A percentile compares a stretch with the other conserved stretches of the same genome.
Evolutionary conservation across 2,888 invertebrate genomes (phyloP).

Genomic region (Monochamus alternatus): DNA sequence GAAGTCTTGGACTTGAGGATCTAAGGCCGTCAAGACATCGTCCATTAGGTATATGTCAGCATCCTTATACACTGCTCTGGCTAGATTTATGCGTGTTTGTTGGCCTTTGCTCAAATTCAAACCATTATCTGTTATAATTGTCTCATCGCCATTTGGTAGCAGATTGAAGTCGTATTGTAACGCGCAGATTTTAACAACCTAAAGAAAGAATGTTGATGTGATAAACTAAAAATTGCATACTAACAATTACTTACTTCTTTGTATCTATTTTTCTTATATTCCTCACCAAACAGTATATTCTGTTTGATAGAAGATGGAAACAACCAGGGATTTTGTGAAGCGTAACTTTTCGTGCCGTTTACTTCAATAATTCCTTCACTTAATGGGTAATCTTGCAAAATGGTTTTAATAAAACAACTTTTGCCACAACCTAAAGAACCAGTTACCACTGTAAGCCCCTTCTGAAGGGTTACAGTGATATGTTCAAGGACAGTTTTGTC

Average conservation of each 20-base stretch:
- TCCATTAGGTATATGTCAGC: conserved; percentile 85
- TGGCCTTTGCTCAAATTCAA: conserved; percentile 86
- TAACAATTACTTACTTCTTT: conserved; percentile 61
- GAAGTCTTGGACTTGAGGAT: conserved; percentile 55
- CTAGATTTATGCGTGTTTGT: conserved; percentile 84
- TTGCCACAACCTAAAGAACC: conserved; percentile 80
- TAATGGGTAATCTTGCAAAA: conserved; percentile 65
- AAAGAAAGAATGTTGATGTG: no score
- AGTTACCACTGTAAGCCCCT: conserved; percentile 73
- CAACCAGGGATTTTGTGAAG: conserved; percentile 77
- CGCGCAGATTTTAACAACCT: conserved; percentile 77
- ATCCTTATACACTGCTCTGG: conserved; percentile 81
- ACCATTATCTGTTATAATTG: conserved; percentile 85
- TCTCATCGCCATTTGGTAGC: conserved; percentile 82
- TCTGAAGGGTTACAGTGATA: conserved; percentile 67
- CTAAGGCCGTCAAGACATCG: conserved; percentile 58
- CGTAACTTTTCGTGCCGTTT: conserved; percentile 73
- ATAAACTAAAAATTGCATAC: no score
- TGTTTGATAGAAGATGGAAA: conserved; percentile 77
- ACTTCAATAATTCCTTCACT: conserved; percentile 55
- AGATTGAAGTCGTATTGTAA: conserved; percentile 79
- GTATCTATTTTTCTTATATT: conserved; percentile 73
- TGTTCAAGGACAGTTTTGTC: conserved; percentile 65
- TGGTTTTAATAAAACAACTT: conserved; percentile 67
- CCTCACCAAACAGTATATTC: conserved; percentile 83